These are phyloP conservation scores for Psephotus haematonotus DNA, from an alignment of 2,113 vertebrate species.

Conservation along the genomic window DNA sequence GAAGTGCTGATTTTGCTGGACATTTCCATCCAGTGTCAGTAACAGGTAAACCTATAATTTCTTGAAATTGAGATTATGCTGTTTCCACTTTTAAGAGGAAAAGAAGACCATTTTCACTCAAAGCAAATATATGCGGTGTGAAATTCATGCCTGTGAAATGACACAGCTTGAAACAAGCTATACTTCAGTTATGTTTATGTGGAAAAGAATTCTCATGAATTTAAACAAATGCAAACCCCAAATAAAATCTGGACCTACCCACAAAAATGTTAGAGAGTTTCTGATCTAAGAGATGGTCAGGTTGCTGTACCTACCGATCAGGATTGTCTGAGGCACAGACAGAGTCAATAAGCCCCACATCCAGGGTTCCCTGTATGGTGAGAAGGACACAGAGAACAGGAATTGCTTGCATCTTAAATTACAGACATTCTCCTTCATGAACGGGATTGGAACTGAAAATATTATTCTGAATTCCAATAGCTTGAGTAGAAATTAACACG, in stretches of 20 bases:
- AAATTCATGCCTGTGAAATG: neutral
- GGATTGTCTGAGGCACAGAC: slow-evolving; percentile 94
- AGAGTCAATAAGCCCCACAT: slow-evolving; percentile 91
- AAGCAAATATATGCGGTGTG: neutral
- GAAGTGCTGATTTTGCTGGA: neutral
- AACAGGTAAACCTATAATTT: neutral
- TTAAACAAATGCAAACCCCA: neutral
- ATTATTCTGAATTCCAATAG: neutral
- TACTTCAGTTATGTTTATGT: neutral
- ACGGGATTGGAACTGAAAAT: neutral
- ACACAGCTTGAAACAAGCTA: neutral
- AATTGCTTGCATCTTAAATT: neutral
- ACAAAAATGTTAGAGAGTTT: neutral
- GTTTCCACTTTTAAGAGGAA: neutral
- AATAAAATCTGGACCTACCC: neutral
- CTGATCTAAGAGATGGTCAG: neutral
- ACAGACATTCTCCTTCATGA: neutral
- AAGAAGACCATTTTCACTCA: neutral
- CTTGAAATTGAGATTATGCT: neutral
- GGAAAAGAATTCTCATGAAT: neutral
- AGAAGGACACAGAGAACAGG: slow-evolving; percentile 14
- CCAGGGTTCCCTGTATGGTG: slow-evolving; percentile 84
- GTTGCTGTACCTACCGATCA: slow-evolving; percentile 79
- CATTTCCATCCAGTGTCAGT: neutral
- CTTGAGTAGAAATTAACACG: neutral